Evolutionary conservation across 2,888 invertebrate genomes (phyloP).

Genomic region (Didymodactylos carnosus): DNA sequence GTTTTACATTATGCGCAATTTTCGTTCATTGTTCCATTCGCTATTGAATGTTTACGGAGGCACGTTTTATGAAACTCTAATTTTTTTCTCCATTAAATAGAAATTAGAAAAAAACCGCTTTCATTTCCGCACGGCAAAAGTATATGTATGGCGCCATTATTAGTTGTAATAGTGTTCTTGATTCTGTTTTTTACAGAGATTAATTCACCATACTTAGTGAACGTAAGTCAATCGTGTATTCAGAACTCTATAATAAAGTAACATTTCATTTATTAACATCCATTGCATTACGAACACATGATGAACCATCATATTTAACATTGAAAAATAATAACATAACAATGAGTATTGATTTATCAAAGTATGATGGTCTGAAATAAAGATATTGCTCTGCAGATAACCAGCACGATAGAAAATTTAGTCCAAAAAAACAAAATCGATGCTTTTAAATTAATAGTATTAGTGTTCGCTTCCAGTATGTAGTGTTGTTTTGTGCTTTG

Average conservation of each 20-base stretch:
- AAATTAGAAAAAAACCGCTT: conserved; percentile 79
- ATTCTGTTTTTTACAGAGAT: conserved; percentile 29
- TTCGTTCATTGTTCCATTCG: conserved; percentile 80
- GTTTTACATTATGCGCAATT: conserved; percentile 64
- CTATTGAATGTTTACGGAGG: conserved; percentile 68
- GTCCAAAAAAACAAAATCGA: no score
- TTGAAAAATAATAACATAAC: conserved; percentile 71
- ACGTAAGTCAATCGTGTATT: conserved; percentile 70
- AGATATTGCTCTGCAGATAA: conserved; percentile 88
- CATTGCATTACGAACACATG: conserved; percentile 83
- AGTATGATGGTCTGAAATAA: conserved; percentile 82
- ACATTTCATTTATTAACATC: conserved; percentile 88
- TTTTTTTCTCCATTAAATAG: conserved; percentile 56
- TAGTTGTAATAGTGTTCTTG: neutral
- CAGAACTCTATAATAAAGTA: conserved; percentile 81
- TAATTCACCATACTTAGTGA: conserved; percentile 58
- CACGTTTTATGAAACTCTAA: conserved; percentile 67
- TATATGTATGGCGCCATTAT: neutral
- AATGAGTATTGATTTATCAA: conserved; percentile 57
- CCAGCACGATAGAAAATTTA: conserved; percentile 19
- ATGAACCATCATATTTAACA: conserved; percentile 89
- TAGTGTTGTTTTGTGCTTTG: no score
- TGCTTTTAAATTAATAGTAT: no score
- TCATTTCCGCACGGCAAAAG: conserved; percentile 67
- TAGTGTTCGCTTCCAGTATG: no score